Conservation (phyloP, 2,888 invertebrate species). For the Meandrusa payeni region DNA sequence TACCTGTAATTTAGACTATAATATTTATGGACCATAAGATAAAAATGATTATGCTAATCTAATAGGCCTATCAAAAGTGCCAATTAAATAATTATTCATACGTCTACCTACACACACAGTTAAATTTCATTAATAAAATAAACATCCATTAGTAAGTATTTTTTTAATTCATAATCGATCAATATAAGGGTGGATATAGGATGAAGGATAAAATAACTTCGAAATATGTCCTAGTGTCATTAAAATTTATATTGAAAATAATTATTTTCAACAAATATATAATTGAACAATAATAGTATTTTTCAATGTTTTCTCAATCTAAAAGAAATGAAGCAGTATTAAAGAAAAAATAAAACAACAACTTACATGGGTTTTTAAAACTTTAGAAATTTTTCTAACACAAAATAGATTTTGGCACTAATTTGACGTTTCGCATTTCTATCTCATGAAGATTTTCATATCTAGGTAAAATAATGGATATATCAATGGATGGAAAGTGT, state of each 20-base stretch:
- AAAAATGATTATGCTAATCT: slow-evolving; percentile 45
- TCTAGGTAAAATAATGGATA: too few species aligned
- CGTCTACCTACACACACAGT: slow-evolving; percentile 1
- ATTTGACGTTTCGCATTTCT: slow-evolving; percentile 4
- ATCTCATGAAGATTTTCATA: too few species aligned
- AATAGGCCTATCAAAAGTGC: slow-evolving; percentile 60
- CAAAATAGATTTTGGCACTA: slow-evolving; percentile 27
- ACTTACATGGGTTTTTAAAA: too few species aligned
- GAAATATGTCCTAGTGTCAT: background rate
- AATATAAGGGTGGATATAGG: too few species aligned
- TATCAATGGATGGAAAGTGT: too few species aligned
- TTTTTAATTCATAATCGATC: background rate
- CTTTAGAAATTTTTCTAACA: too few species aligned
- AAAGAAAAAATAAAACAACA: too few species aligned
- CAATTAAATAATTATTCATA: slow-evolving; percentile 25
- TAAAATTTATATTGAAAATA: too few species aligned
- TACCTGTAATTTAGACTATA: slow-evolving; percentile 59
- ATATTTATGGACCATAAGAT: slow-evolving; percentile 52
- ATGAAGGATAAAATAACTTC: background rate
- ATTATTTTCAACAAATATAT: too few species aligned
- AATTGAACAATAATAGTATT: too few species aligned
- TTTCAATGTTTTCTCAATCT: too few species aligned
- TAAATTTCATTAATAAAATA: background rate
- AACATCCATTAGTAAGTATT: background rate
- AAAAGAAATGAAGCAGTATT: too few species aligned